phyloP scores from a whole-genome alignment of 2,797 vertebrate genomes.

The Chloroceryle amazona region DNA sequence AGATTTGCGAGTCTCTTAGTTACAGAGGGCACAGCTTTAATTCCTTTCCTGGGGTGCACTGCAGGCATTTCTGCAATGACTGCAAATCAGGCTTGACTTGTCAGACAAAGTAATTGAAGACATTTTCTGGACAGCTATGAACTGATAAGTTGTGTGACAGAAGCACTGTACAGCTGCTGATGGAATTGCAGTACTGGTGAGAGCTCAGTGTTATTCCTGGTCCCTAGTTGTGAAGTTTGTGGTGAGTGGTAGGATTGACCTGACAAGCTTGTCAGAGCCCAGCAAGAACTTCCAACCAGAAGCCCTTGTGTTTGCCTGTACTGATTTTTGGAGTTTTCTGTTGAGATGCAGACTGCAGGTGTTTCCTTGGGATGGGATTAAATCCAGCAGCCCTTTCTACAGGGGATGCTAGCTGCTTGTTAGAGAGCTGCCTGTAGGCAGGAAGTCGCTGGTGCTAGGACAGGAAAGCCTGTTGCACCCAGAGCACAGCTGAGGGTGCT shows the following conservation, averaged over 20 bases:
- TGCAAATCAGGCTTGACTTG: neutral
- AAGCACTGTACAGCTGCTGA: rapidly evolving
- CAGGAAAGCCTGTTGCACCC: neutral
- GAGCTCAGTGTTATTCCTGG: neutral
- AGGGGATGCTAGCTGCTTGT: neutral
- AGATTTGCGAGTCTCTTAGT: neutral
- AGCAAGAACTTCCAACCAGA: neutral
- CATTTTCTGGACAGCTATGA: rapidly evolving
- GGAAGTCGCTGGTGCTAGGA: neutral
- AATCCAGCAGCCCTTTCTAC: neutral
- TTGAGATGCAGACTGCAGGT: neutral
- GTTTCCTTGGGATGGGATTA: neutral
- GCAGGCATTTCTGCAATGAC: neutral
- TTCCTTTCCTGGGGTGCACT: neutral
- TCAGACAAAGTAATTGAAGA: neutral
- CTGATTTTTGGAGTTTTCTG: neutral
- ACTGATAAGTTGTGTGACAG: neutral
- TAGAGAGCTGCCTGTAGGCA: neutral
- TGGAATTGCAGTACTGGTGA: neutral
- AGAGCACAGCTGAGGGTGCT: neutral
- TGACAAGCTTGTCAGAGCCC: neutral
- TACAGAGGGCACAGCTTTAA: neutral
- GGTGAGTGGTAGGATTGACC: neutral
- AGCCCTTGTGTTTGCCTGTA: neutral
- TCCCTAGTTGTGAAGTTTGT: neutral